phyloP scores from a whole-genome alignment of 2,888 invertebrate species.

The Empis stercorea region DNA sequence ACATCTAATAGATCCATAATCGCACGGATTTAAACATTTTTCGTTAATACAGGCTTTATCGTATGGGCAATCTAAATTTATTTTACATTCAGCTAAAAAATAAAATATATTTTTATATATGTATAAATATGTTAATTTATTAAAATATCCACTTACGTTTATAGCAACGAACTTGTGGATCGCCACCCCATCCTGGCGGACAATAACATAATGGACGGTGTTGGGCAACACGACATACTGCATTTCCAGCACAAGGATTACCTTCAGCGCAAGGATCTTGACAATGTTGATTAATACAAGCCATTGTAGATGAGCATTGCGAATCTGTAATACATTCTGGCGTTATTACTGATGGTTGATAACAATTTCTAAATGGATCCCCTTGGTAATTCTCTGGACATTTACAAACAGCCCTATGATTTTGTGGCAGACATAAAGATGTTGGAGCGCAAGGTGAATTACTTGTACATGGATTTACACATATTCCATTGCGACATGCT shows the following conservation, averaged over 20 bases:
- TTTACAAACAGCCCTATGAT: constrained; percentile 64
- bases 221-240: constrained; percentile 61
- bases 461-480: constrained; percentile 59
- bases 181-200: constrained; percentile 74
- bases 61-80: constrained; percentile 69
- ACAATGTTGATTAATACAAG: constrained; percentile 69
- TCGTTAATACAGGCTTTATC: constrained; percentile 67
- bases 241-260: constrained; percentile 68
- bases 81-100: constrained; percentile 62
- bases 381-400: constrained; percentile 64
- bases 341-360: constrained; percentile 35
- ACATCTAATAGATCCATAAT: constrained; percentile 49
- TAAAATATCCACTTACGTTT: constrained; percentile 51
- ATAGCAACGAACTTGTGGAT: constrained; percentile 73
- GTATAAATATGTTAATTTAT: no score
- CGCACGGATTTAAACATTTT: constrained; percentile 70
- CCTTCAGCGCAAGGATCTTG: constrained; percentile 65
- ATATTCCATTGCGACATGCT: constrained; percentile 57
- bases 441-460: constrained; percentile 62
- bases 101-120: constrained; percentile 11
- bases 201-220: constrained; percentile 77
- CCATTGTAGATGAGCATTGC: constrained; percentile 62
- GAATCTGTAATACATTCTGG: constrained; percentile 60
- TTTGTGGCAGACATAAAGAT: constrained; percentile 61
- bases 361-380: constrained; percentile 70